A percentile compares a stretch with the other conserved stretches of the same genome.
These are phyloP conservation scores for Drosophila eugracilis DNA, from an alignment of 1,140 invertebrate genomes.

Conservation along the genomic window DNA sequence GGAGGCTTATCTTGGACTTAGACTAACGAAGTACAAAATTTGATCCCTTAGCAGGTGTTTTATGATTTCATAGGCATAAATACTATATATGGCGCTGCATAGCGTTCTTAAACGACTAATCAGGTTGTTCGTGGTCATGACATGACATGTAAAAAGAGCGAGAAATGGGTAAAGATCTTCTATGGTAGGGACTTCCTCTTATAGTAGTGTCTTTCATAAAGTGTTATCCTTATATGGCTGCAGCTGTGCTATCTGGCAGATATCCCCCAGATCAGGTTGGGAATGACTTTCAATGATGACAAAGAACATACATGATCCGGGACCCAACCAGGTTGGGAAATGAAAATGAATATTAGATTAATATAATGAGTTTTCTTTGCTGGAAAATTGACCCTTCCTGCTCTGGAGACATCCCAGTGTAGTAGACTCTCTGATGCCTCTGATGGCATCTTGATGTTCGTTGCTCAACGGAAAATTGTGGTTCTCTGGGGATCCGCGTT, in stretches of 20 bases:
- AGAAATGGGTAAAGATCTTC: constrained; percentile 4
- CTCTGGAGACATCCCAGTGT: constrained; percentile 18
- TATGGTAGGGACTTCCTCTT: constrained; percentile 19
- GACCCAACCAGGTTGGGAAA: too few relatives aligned
- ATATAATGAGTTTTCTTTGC: too few relatives aligned
- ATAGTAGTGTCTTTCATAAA: constrained; percentile 54
- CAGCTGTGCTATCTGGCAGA: neutral
- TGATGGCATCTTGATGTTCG: constrained; percentile 12
- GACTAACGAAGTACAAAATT: constrained; percentile 9
- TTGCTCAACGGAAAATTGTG: constrained; percentile 56
- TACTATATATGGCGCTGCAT: constrained; percentile 42
- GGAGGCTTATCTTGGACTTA: constrained; percentile 15
- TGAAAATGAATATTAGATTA: neutral
- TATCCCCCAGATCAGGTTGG: neutral
- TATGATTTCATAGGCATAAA: constrained; percentile 34
- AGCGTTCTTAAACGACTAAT: constrained; percentile 39
- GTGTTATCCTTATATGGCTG: constrained; percentile 49
- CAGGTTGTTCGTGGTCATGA: constrained; percentile 50
- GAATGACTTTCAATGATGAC: neutral
- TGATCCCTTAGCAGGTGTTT: constrained; percentile 22
- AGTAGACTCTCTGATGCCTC: constrained; percentile 62
- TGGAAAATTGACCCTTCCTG: too few relatives aligned
- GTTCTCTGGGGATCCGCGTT: constrained; percentile 53
- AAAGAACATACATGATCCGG: neutral
- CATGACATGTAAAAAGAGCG: constrained; percentile 23